These are phyloP conservation scores for Scaptomyza parva DNA, from an alignment of 2,888 invertebrate genomes.

Conservation along the genomic window DNA sequence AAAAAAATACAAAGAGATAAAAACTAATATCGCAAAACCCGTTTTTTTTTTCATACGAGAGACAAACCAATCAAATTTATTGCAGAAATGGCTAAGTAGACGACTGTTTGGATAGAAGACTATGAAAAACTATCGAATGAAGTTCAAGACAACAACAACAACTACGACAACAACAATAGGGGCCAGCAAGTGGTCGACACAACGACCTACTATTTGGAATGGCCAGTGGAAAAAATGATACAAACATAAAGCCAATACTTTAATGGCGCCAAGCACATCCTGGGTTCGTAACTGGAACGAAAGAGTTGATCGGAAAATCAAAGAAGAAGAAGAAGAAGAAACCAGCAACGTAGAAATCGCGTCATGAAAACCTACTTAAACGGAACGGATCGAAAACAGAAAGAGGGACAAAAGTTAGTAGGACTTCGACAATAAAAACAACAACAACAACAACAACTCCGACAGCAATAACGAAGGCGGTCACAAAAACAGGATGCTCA, in stretches of 20 bases:
- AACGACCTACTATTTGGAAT: conserved; percentile 48
- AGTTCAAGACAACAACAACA: conserved; percentile 31
- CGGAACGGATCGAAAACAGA: neutral
- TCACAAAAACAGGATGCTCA: conserved; percentile 71
- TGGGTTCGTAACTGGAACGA: conserved; percentile 50
- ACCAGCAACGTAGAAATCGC: conserved; percentile 31
- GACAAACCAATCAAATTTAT: conserved; percentile 38
- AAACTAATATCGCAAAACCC: conserved; percentile 26
- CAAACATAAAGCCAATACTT: conserved; percentile 42
- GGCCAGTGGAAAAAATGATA: conserved; percentile 15
- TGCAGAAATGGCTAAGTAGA: conserved; percentile 26
- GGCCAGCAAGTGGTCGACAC: conserved; percentile 24
- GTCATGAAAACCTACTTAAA: conserved; percentile 61
- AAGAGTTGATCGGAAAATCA: conserved; percentile 56
- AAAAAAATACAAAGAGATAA: no score
- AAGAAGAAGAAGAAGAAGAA: conserved; percentile 2
- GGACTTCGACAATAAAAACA: conserved; percentile 48
- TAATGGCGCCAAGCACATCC: conserved; percentile 62
- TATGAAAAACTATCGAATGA: conserved; percentile 14
- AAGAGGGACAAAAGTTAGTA: conserved; percentile 44
- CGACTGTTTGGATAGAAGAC: conserved; percentile 14
- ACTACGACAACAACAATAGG: conserved; percentile 2
- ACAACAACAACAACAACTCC: conserved; percentile 23
- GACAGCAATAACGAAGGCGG: conserved; percentile 42
- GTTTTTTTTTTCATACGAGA: conserved; percentile 30